Base-by-base conservation (phyloP, 2,888 invertebrate species). In the Alloplasta piceator region DNA sequence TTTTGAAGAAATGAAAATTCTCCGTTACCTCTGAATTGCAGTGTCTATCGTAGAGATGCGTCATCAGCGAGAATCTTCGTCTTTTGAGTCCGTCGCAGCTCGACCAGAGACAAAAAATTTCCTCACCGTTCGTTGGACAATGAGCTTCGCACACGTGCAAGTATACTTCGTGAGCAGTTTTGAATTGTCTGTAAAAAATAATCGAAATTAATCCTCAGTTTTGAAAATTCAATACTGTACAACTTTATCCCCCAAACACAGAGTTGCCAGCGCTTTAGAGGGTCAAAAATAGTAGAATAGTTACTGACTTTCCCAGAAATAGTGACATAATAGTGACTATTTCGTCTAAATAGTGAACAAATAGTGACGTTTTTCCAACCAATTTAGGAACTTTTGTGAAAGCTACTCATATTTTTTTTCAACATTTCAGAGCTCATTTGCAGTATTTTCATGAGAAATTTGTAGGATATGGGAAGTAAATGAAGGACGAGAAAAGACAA, bases 1-100 rank as follows among this genome's bases (percentile, higher is more conserved):
- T 46, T 7, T 6, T 6, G 60, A 41, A 41, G 4, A 26, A 73
- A 68, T 56, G 26, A 72, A 80, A 52, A 85, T 92, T 92, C 7
- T 10, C 46, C 6, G 10, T 6, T 90, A 96, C 97, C 88, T 96
- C 96, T 41, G 96, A 94, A 85, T 96, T 97, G 91, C 98, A 97
- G 92, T 99, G 99, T 83, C 98, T 96, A 93, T 99, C 99, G 87
- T 97, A 96, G 81, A 99, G 94, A 93, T 99, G 99, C 78, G 99
- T 99, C 95, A 99, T 97, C 48, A 99, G 93, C 0, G 99, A 99
- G 93, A 98, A 98, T 72, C 98, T 95, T 90, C 97, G 96, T 75
- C 99, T 93, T 74, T 97, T 96, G 92, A 98, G 95, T 56, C 96
- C 95, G 93, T 99, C 99, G 92, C 98, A 98, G 48, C 95, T 94